Base-by-base conservation (phyloP, 1,140 invertebrate genomes). In the Monomorium pharaonis region DNA sequence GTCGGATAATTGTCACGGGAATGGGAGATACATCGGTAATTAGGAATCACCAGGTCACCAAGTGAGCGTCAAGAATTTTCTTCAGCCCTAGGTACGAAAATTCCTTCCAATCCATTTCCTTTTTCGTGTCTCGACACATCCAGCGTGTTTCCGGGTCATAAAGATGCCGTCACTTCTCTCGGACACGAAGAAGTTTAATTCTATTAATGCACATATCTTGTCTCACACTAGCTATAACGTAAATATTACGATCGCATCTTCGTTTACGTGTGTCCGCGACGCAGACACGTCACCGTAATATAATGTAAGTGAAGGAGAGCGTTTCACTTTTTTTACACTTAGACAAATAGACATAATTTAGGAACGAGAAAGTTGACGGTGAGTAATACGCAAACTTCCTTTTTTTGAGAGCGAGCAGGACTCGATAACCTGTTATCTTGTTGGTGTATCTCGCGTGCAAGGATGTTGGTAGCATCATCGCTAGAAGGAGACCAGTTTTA, bases 161-260 rank as follows among this genome's bases (percentile, higher is more conserved):
- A 24, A 37, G 18, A 37, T 44, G 21, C 56, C 10, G 56, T 44
- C 33, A 27, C 21, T 24, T 62, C 16, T 56, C n/a, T 24, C 42
- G 44, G 16, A 37, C 49, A 54, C 30, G 69, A 72, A 37, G 18
- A n/a, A 14, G 27, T 72, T 72, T 54, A 37, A 51, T 54, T 74
- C 30, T 58, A 74, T 74, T 33, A 21, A 74, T 56, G 51, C 70
- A 74, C 70, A 58, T 58, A 74, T 74, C 70, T 74, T 42, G 33
- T 51, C 70, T 74, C 51, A 51, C 70, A 6, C 16, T 51, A 72
- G 24, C 24, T 72, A 4, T 72, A 72, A 72, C 69, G 10, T 74
- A 37, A n/a, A 56, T 56, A 14, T 54, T 37, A 74, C 51, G 33
- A 42, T 37, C 70, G 70, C 51, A 74, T 58, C n/a, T 37, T 56